These are phyloP conservation scores for Sicus ferrugineus DNA, from an alignment of 2,888 invertebrate genomes.

Conservation along the genomic window DNA sequence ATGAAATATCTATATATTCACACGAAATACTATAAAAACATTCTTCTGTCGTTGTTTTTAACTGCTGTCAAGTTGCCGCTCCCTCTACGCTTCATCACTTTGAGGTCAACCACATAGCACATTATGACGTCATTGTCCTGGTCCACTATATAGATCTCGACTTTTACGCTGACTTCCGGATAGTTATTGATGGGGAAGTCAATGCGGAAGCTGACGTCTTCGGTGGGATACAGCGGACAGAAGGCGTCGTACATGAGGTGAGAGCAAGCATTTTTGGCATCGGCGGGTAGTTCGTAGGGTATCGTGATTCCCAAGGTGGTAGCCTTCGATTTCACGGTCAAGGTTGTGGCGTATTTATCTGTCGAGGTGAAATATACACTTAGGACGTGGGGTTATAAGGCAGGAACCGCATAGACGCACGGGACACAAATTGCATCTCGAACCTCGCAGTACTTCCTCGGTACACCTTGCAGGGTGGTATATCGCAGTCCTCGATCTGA, in stretches of 20 bases:
- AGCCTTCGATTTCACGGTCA: constrained; percentile 52
- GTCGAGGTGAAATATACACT: neutral
- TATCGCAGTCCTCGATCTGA: constrained; percentile 51
- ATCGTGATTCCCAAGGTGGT: constrained; percentile 58
- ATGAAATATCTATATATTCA: too few relatives aligned
- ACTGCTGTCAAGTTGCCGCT: neutral
- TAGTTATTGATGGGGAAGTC: constrained; percentile 57
- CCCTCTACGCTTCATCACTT: constrained; percentile 53
- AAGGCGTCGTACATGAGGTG: constrained; percentile 56
- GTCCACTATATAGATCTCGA: constrained; percentile 58
- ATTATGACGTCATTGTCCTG: constrained; percentile 49
- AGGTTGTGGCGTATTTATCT: constrained; percentile 48
- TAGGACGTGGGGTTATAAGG: too few relatives aligned
- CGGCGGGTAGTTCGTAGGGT: constrained; percentile 46
- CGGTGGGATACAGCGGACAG: constrained; percentile 59
- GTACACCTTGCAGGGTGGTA: constrained; percentile 57
- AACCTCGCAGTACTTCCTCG: constrained; percentile 53
- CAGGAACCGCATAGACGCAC: constrained; percentile 42
- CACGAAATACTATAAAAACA: too few relatives aligned
- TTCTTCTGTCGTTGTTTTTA: neutral
- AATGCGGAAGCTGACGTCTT: constrained; percentile 61
- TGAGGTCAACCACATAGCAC: constrained; percentile 58
- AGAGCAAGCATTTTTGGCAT: constrained; percentile 54
- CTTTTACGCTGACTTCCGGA: constrained; percentile 58
- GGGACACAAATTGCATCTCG: constrained; percentile 54